Percentiles rank a stretch among this genome's conserved stretches.
Evolutionary conservation across 2,113 vertebrate species (phyloP).

Genomic region (Elachura formosa): DNA sequence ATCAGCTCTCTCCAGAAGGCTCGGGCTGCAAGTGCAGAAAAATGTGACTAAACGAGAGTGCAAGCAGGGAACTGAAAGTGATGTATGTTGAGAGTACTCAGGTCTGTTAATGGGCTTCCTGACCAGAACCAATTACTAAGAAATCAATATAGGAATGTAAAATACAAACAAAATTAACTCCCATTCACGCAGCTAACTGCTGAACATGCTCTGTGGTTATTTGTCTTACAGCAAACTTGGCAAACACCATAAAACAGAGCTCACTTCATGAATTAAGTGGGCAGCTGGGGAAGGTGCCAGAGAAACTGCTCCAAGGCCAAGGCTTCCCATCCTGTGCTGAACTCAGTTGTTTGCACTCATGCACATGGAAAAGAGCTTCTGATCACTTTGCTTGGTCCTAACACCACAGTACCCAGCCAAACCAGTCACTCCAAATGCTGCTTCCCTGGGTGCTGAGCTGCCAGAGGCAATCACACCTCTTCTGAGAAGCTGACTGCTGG

Average conservation of each 20-base stretch:
- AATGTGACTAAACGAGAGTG: not conserved
- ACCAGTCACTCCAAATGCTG: not conserved
- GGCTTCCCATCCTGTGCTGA: not conserved
- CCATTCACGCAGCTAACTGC: not conserved
- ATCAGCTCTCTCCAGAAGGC: not conserved
- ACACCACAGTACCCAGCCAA: not conserved
- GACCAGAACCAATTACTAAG: not conserved
- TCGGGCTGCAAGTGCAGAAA: not conserved
- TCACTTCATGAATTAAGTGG: not conserved
- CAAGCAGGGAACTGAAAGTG: not conserved
- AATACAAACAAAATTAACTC: not conserved
- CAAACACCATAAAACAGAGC: not conserved
- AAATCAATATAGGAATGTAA: not conserved
- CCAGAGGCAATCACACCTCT: not conserved
- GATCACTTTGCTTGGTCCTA: not conserved
- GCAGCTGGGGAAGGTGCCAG: not conserved
- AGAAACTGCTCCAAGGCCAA: not conserved
- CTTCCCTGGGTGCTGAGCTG: not conserved
- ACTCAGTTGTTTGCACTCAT: not conserved
- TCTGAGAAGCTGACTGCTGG: not conserved
- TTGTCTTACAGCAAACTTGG: not conserved
- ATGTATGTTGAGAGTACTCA: not conserved
- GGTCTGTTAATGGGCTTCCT: not conserved
- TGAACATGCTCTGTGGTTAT: not conserved
- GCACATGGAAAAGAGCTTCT: not conserved